These are phyloP conservation scores for Canis aureus DNA, from an alignment of 2,113 vertebrate genomes.

Conservation along the genomic window DNA sequence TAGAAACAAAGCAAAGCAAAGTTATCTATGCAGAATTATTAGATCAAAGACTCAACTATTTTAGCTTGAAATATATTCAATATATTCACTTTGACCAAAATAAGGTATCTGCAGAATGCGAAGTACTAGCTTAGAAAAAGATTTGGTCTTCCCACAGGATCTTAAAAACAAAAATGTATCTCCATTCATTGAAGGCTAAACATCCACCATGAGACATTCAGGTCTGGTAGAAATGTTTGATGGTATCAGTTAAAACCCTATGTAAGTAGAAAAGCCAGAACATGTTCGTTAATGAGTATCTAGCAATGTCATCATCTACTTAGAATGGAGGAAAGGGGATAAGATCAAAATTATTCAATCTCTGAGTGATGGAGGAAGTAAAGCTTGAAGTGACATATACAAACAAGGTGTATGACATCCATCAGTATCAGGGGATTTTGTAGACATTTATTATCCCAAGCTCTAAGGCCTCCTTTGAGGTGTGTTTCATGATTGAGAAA, in stretches of 20 bases:
- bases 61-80: neutral
- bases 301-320: constrained; percentile 63
- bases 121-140: constrained; percentile 36
- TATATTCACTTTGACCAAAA: neutral
- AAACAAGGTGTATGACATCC: constrained; percentile 41
- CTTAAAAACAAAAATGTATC: constrained; percentile 37
- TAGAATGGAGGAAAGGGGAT: constrained; percentile 63
- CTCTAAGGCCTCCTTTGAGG: constrained; percentile 42
- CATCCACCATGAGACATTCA: neutral
- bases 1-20: constrained; percentile 58
- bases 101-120: neutral
- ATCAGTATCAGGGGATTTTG: constrained; percentile 62
- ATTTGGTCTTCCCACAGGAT: neutral
- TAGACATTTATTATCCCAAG: constrained; percentile 55
- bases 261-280: constrained; percentile 63
- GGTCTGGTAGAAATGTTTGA: constrained; percentile 47
- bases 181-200: neutral
- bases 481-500: constrained; percentile 55
- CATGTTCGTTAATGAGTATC: constrained; percentile 67
- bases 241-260: constrained; percentile 64
- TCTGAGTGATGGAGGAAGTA: constrained; percentile 66
- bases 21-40: neutral
- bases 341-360: constrained; percentile 68
- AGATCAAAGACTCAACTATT: constrained; percentile 9
- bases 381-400: constrained; percentile 44